Base-by-base conservation (phyloP, 2,113 vertebrate species). In the Murina feae region DNA sequence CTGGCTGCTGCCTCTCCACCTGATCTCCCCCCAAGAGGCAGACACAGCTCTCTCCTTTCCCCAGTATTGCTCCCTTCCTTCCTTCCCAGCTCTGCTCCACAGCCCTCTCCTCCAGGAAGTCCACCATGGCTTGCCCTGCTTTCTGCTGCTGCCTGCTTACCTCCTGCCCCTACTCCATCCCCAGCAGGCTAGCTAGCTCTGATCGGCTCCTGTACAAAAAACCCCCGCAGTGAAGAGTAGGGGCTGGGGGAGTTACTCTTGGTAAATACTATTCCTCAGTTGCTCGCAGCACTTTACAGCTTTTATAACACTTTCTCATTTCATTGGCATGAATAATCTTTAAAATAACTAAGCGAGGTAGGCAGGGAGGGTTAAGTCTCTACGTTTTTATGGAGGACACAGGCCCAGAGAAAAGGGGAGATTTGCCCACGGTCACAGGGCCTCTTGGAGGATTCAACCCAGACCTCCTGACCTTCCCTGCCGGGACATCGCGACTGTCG, bases 71-170 rank as follows among this genome's bases (percentile, higher is more conserved):
- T 65, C 32, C 55, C 49, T 58, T 63, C 63, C 30, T 42, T 47
- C 47, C 35, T 65, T 12, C 58, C 58, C 58, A 82, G 23, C 4
- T 53, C 28, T 69, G 39, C 6, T 72, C 51, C 71, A 82, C 39
- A 39, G 5, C 30, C 30, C 76, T 60, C 72, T 95, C 76, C 90
- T 94, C 92, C 88, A n/a, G 75, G 87, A 96, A 94, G 92, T 49
- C 69, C 51, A 35, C 85, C 0, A 0, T 42, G 89, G 44, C 44
- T 83, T 47, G 23, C 18, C 58, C 39, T 69, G 75, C 28, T 82
- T 78, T 21, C 23, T 1, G 6, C 53, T 10, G 11, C 18, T 17
- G 51, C 17, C 42, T n/a, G 16, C 53, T 37, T 68, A 78, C 47
- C 30, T 10, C n/a, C 42, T 55, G 32, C 20, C 20, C 16, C 39